phyloP scores from a whole-genome alignment of 2,888 invertebrate species.

The Sclerodermus sp. region DNA sequence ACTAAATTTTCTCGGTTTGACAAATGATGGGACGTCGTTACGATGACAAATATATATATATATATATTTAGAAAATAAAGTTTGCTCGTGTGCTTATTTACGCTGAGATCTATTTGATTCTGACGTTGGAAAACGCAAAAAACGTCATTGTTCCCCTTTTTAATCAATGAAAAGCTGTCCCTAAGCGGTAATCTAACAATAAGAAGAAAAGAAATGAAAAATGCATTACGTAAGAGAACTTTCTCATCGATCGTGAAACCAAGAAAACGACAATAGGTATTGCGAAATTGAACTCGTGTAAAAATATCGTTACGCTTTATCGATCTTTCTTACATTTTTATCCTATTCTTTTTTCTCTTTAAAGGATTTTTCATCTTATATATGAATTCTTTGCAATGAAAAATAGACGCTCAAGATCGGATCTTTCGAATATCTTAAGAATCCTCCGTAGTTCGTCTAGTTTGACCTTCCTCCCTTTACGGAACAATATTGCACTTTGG shows the following conservation, averaged over 20 bases:
- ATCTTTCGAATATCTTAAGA: not conserved
- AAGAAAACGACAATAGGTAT: constrained; percentile 23
- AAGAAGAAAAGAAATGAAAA: constrained; percentile 7
- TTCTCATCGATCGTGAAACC: not conserved
- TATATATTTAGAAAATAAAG: too few species aligned
- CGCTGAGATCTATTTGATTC: too few species aligned
- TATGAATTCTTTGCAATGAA: constrained; percentile 25
- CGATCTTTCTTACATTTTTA: constrained; percentile 17
- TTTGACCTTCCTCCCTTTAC: not conserved
- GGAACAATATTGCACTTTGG: constrained; percentile 51
- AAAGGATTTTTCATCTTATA: constrained; percentile 14
- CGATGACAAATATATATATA: too few species aligned
- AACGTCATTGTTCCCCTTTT: too few species aligned
- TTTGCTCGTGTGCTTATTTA: too few species aligned
- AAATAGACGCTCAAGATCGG: constrained; percentile 34
- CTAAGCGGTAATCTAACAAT: not conserved
- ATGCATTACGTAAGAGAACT: constrained; percentile 2
- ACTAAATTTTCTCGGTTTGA: too few species aligned
- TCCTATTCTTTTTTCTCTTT: constrained; percentile 4
- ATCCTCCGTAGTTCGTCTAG: not conserved
- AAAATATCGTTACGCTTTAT: constrained; percentile 48
- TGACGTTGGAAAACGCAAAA: too few species aligned
- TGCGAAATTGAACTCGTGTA: constrained; percentile 45
- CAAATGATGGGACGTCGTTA: too few species aligned
- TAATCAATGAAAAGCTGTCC: too few species aligned